Base-by-base conservation (phyloP, 2,888 invertebrate species). In the Pterostichus niger region DNA sequence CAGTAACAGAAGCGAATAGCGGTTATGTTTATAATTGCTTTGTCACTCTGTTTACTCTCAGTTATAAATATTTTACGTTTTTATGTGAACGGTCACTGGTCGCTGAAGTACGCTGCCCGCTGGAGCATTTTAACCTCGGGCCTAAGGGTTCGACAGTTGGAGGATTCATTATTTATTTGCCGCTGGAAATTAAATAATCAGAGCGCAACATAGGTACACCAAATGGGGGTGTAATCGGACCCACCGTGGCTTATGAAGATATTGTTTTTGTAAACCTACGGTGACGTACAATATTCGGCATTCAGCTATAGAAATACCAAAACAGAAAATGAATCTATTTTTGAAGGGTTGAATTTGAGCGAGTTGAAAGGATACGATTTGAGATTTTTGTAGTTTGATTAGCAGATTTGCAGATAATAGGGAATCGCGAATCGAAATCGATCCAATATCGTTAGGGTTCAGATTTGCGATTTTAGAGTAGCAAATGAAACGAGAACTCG, bases 1-100 rank as follows among this genome's bases (percentile, higher is more conserved):
- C 68, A 75, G 31, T 75, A 11, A 9, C 40, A 40, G 40, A 6
- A 40, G 7, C 40, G 40, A 7, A 9, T 5, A 46, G 13, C 33
- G 79, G 79, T 79, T 79, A 79, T 81, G 81, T 81, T 81, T 81
- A 81, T 81, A 81, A 81, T 81, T 81, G 81, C 81, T 64, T 79
- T 81, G 81, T 81, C 71, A 71, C 71, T 13, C 40, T 81, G 81
- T 81, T 81, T 81, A 81, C 81, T 81, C 64, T 81, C 17, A 40
- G 71, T 71, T 81, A 81, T 81, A 81, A 81, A 81, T 81, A 81
- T 81, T 81, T 81, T 54, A 81, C 40, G 54, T 81, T 81, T 81
- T 81, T 81, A 81, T 49, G 46, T 79, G 44, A 40, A 40, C 77
- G 44, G 59, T 24, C 24, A 24, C 24, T 24, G 13, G 56, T 17